Percentiles rank a stretch among this genome's conserved stretches.
These are phyloP conservation scores for Tychaedon coryphoeus DNA, from an alignment of 2,113 vertebrate genomes.

Conservation along the genomic window DNA sequence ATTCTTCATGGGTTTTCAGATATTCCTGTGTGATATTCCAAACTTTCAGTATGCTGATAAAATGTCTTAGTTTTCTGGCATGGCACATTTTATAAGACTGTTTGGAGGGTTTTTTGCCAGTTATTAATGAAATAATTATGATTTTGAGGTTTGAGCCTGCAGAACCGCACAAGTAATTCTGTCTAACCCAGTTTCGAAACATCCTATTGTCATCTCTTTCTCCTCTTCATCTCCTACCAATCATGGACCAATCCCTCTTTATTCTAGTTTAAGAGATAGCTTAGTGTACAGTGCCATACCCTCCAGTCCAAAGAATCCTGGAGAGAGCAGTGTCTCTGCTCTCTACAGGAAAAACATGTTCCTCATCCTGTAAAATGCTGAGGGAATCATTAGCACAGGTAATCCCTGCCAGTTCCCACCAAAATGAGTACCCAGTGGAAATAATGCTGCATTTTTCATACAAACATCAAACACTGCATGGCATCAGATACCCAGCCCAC, in stretches of 20 bases:
- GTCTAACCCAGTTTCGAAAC: not conserved
- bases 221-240: not conserved
- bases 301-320: not conserved
- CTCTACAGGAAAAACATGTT: not conserved
- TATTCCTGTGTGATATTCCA: not conserved
- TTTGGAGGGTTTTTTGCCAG: accelerated
- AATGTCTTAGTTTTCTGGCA: not conserved
- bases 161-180: not conserved
- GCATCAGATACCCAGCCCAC: not conserved
- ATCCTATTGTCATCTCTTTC: not conserved
- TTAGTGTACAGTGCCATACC: accelerated
- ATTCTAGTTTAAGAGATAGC: not conserved
- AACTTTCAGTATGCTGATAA: not conserved
- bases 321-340: not conserved
- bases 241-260: not conserved
- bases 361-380: not conserved
- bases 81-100: not conserved
- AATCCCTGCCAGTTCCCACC: not conserved
- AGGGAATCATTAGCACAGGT: not conserved
- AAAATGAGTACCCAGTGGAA: not conserved
- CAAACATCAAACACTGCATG: not conserved
- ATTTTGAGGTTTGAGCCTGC: not conserved
- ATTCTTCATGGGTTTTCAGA: not conserved
- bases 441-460: not conserved
- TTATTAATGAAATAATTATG: not conserved